Base-by-base conservation (phyloP, 2,888 invertebrate genomes). In the Apodemia arnacis region DNA sequence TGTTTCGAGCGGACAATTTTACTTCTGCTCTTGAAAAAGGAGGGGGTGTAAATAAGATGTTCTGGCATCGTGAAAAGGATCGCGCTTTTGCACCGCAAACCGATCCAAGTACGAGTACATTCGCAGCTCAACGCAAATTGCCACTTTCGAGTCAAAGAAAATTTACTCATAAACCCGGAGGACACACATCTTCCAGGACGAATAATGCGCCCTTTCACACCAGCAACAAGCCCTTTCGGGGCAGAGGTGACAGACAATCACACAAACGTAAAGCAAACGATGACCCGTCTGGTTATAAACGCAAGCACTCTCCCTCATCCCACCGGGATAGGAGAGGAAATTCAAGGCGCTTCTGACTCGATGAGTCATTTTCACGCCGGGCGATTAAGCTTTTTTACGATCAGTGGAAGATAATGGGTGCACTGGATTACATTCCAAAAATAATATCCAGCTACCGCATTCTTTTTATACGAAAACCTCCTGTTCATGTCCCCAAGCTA, bases 311-410 rank as follows among this genome's bases (percentile, higher is more conserved):
- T 63, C 63, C 63, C 63, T 63, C 63, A 63, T 63, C 63, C 21
- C 63, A 63, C 63, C 63, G 63, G n/a, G n/a, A 24, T 24, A 63
- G 63, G 63, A 24, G 63, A 63, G 63, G 63, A 63, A 63, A 63
- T 63, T 24, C 63, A 21, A 63, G 11, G 63, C 63, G 24, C 11
- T n/a, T 21, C 21, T 63, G 63, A 63, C 63, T 63, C 24, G 10
- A 11, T n/a, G 59, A 63, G 63, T 63, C 63, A 21, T 8, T 63
- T 63, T 63, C 21, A 24, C 24, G 63, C 63, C 13, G 24, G 21
- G 7, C 21, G 11, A 21, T 21, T 59, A 15, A 59, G 21, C 63
- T 10, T 21, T 63, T 63, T 63, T 63, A 63, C 24, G 63, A 21
- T 24, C 63, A 10, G 13, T 63, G 63, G 21, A 63, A 63, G 6